phyloP scores from a whole-genome alignment of 2,113 vertebrate genomes.

The Rhizomys pruinosus region DNA sequence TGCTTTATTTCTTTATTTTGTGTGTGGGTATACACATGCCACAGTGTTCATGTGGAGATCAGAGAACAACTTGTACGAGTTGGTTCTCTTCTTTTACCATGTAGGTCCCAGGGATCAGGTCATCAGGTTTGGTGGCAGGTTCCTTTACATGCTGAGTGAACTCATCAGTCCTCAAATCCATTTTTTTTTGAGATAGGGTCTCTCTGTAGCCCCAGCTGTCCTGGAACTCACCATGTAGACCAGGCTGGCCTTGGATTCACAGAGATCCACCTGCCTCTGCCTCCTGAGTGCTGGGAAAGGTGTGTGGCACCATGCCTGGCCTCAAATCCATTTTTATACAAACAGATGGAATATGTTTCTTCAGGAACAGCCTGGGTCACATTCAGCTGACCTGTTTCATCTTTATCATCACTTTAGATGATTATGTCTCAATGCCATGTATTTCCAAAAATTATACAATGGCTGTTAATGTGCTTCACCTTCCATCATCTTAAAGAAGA shows the following conservation, averaged over 20 bases:
- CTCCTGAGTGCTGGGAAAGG: too few relatives aligned
- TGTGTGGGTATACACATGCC: too few relatives aligned
- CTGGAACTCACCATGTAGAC: too few relatives aligned
- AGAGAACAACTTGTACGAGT: too few relatives aligned
- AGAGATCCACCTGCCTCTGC: too few relatives aligned
- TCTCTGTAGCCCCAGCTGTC: too few relatives aligned
- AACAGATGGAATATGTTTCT: background rate
- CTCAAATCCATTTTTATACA: background rate
- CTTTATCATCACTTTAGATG: background rate
- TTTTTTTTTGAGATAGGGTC: too few relatives aligned
- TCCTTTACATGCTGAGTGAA: background rate
- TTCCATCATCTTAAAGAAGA: background rate
- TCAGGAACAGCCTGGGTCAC: background rate
- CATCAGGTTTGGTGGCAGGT: background rate
- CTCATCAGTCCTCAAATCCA: background rate
- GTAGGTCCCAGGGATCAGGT: too few relatives aligned
- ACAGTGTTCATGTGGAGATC: too few relatives aligned
- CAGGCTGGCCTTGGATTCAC: too few relatives aligned
- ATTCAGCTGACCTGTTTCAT: background rate
- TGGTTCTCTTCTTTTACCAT: too few relatives aligned
- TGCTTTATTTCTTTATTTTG: background rate
- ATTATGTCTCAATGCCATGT: background rate
- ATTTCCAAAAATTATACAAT: background rate
- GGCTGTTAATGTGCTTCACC: background rate
- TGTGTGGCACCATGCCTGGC: too few relatives aligned